Base-by-base conservation (phyloP, 2,113 vertebrate species). In the Cisticola juncidis region DNA sequence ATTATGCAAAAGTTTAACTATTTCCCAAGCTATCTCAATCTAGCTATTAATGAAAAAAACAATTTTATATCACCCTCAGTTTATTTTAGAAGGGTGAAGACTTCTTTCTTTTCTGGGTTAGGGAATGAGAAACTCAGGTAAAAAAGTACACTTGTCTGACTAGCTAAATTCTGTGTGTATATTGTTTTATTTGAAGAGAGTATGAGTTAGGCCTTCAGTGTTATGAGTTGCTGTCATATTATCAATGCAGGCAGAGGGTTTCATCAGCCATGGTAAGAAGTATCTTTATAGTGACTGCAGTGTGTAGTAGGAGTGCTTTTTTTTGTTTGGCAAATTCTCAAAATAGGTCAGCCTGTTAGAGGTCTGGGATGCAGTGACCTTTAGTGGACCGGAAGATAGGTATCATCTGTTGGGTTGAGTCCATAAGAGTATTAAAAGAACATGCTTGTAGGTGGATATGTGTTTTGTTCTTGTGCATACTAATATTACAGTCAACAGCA, bases 321-420 rank as follows among this genome's bases (percentile, higher is more conserved):
- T 38, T 84, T 31, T 9, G 6, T 54, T 71, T 79, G 38, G 24
- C 24, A 18, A 33, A 47, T 77, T 95, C 87, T 91, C 47, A 73
- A 62, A 88, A 95, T 93, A 93, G 89, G 54, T 40, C 66, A 70
- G 33, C 45, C 74, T 88, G 29, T 73, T 58, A 50, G 44, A 51
- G 70, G 57, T 90, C 66, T 88, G 66, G 44, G 72, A 86, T 81
- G 53, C n/a, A 36, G 68, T 88, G 94, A 88, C 91, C 78, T 95
- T 95, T 72, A 58, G 65, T 54, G 48, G 78, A 85, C 90, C 58
- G 56, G 96, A 96, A 96, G 78, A 80, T 91, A 54, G 50, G 38
- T 97, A 92, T 95, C 91, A 58, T 61, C 54, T 70, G 3, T 58
- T 89, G 58, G 50, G 20, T 23, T 64, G 54, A 65, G 70, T 69